Evolutionary conservation across 2,888 invertebrate species (phyloP).

Genomic region (Ectemnius continuus): DNA sequence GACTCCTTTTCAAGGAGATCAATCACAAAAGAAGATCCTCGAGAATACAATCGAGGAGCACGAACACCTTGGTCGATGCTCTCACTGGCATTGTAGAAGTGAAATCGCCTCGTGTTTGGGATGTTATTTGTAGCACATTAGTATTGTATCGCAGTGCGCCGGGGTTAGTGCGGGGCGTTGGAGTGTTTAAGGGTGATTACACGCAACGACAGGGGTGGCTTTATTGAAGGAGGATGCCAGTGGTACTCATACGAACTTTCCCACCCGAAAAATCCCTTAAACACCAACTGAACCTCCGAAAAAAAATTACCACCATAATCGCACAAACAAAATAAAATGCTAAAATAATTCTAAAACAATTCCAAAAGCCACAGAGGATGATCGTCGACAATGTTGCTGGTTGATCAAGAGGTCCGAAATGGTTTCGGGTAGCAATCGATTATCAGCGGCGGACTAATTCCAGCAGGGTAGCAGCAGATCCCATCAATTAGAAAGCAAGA

Average conservation of each 20-base stretch:
- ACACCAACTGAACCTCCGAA: not conserved
- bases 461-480: constrained; percentile 5
- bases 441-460: too few relatives aligned
- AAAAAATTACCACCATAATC: not conserved
- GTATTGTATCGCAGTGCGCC: constrained; percentile 73
- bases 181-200: constrained; percentile 78
- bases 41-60: constrained; percentile 47
- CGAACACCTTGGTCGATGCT: constrained; percentile 57
- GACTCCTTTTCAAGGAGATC: constrained; percentile 27
- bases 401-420: too few relatives aligned
- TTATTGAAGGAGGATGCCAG: constrained; percentile 73
- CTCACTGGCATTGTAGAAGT: constrained; percentile 71
- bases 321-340: too few relatives aligned
- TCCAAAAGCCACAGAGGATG: too few relatives aligned
- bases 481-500: constrained; percentile 39
- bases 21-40: constrained; percentile 35
- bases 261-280: too few relatives aligned
- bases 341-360: too few relatives aligned
- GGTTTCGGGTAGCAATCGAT: not conserved
- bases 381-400: too few relatives aligned
- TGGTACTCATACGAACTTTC: constrained; percentile 64
- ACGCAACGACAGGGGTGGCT: constrained; percentile 76
- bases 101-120: constrained; percentile 75
- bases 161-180: constrained; percentile 73
- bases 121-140: constrained; percentile 78